These are phyloP conservation scores for Mormyrops attenuatus DNA, from an alignment of 2,797 vertebrate genomes.

Conservation along the genomic window DNA sequence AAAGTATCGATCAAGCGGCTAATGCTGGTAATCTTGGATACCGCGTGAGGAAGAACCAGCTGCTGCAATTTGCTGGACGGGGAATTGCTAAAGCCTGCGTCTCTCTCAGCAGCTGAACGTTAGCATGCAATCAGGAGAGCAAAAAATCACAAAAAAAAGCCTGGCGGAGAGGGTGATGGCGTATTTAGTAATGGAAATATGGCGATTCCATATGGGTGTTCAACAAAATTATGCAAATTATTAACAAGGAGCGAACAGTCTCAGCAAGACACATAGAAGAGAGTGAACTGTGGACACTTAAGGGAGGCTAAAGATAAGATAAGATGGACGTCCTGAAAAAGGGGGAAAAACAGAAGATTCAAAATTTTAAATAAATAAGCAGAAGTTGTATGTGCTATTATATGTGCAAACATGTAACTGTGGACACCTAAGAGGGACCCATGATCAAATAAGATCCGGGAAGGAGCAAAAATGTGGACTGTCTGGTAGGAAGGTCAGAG, in stretches of 20 bases:
- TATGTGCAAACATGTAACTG: too few species aligned
- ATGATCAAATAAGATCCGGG: too few species aligned
- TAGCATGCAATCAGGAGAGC: neutral
- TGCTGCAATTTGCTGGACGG: neutral
- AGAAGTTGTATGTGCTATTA: too few species aligned
- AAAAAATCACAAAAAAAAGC: neutral
- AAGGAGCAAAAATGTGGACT: too few species aligned
- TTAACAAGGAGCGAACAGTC: neutral
- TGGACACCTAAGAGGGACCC: too few species aligned
- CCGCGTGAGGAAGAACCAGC: neutral
- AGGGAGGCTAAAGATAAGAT: neutral
- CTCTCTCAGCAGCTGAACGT: neutral
- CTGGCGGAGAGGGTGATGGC: neutral
- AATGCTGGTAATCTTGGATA: neutral
- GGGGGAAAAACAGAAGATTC: too few species aligned
- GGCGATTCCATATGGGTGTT: neutral
- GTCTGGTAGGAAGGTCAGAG: too few species aligned
- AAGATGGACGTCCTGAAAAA: too few species aligned
- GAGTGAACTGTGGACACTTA: neutral
- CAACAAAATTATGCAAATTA: neutral
- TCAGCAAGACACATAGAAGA: neutral
- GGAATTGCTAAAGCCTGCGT: neutral
- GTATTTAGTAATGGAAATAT: neutral
- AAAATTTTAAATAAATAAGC: too few species aligned
- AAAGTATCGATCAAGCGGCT: neutral